A percentile compares a stretch with the other conserved stretches of the same genome.
phyloP scores from a whole-genome alignment of 1,140 invertebrate genomes.

The fruit fly (Drosophila melanogaster) region DNA sequence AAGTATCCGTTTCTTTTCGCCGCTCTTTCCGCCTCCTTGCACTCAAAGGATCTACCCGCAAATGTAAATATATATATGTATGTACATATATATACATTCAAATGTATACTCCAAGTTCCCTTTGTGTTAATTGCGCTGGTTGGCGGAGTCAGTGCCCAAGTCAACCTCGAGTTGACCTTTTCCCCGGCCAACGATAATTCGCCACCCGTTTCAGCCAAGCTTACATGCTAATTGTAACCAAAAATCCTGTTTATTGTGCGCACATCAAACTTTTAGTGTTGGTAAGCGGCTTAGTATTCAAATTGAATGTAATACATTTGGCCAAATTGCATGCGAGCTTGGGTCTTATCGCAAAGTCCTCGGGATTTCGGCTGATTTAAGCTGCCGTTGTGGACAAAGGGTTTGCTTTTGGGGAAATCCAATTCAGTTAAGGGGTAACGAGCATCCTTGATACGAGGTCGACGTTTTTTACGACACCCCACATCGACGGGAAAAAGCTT shows the following conservation, averaged over 20 bases:
- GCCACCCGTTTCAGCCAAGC: constrained; percentile 34
- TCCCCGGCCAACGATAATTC: not conserved
- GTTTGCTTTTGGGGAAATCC: constrained; percentile 16
- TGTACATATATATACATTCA: constrained; percentile 1
- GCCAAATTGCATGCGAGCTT: constrained; percentile 77
- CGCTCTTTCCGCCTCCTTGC: constrained; percentile 64
- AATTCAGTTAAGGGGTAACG: constrained; percentile 35
- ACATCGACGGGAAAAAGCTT: constrained; percentile 25
- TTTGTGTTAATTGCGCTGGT: constrained; percentile 78
- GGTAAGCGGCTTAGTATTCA: constrained; percentile 83
- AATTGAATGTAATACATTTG: constrained; percentile 83
- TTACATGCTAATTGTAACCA: constrained; percentile 82
- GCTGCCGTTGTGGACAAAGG: constrained; percentile 48
- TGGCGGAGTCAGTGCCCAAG: constrained; percentile 67
- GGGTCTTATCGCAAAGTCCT: constrained; percentile 70
- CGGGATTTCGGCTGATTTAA: constrained; percentile 69
- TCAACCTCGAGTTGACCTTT: constrained; percentile 48
- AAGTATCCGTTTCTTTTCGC: constrained; percentile 82
- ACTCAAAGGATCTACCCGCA: constrained; percentile 44
- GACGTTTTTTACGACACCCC: constrained; percentile 38
- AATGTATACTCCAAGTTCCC: constrained; percentile 47
- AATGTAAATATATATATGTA: constrained; percentile 21
- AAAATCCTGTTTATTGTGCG: constrained; percentile 83
- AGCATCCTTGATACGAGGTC: constrained; percentile 39
- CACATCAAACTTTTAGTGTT: constrained; percentile 83